phyloP scores from a whole-genome alignment of 2,797 vertebrate species.

The Limosa lapponica region DNA sequence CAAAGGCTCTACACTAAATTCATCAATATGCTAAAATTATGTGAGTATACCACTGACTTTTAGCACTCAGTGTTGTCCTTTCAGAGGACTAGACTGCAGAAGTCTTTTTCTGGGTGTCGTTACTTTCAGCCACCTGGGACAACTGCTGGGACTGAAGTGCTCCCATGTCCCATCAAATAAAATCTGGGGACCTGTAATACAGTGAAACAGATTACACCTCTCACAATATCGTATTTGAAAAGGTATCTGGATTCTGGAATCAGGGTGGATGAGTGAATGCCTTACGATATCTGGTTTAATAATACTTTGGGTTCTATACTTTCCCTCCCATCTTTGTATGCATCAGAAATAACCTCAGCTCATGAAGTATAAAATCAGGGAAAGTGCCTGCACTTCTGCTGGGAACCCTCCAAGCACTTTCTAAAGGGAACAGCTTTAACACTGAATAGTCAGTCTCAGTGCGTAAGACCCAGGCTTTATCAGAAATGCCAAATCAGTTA shows the following conservation, averaged over 20 bases:
- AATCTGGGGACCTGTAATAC: neutral
- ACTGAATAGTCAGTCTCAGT: neutral
- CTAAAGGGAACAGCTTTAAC: neutral
- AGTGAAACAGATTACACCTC: neutral
- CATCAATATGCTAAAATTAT: neutral
- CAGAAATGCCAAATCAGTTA: neutral
- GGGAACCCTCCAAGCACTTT: neutral
- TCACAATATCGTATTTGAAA: neutral
- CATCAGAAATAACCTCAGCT: neutral
- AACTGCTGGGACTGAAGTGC: neutral
- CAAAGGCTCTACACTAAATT: neutral
- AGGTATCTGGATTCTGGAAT: neutral
- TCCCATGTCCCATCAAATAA: neutral
- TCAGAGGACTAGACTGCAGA: neutral
- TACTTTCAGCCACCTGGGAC: neutral
- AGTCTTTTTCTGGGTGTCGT: neutral
- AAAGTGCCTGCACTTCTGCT: neutral
- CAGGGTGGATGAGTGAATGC: neutral
- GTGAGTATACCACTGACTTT: neutral
- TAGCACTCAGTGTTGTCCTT: neutral
- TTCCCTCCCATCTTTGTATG: neutral
- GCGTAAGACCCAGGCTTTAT: neutral
- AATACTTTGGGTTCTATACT: neutral
- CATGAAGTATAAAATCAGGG: neutral
- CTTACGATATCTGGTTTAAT: neutral